Evolutionary conservation across 2,113 vertebrate species (phyloP).

Genomic region (Ophthalmolycus amberensis): DNA sequence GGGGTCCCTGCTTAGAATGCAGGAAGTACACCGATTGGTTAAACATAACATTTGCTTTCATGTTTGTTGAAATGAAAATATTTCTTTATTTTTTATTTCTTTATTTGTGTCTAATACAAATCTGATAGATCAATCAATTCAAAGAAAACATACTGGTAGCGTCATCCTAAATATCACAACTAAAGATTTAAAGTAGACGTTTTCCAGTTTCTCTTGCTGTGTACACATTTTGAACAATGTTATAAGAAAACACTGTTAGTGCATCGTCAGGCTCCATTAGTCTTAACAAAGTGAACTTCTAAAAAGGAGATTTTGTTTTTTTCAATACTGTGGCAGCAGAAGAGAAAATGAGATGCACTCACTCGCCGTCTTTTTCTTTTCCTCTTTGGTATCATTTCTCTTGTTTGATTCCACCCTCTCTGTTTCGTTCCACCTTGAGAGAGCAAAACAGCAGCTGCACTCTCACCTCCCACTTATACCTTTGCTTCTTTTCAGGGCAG

Average conservation of each 20-base stretch:
- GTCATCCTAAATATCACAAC: background rate
- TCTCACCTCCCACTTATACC: constrained; percentile 54
- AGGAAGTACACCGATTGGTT: constrained; percentile 36
- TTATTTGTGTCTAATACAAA: background rate
- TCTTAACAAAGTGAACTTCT: constrained; percentile 36
- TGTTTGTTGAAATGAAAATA: constrained; percentile 6
- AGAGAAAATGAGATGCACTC: constrained; percentile 48
- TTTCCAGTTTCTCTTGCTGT: background rate
- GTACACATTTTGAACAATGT: background rate
- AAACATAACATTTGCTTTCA: constrained; percentile 4
- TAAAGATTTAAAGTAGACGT: background rate
- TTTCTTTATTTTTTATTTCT: background rate
- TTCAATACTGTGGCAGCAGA: constrained; percentile 1
- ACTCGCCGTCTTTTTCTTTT: constrained; percentile 11
- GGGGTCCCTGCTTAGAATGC: constrained; percentile 9
- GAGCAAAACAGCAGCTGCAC: constrained; percentile 60
- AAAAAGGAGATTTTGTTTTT: constrained; percentile 33
- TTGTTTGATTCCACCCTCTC: constrained; percentile 60
- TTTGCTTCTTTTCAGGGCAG: constrained; percentile 61
- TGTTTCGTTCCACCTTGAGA: constrained; percentile 53
- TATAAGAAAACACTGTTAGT: background rate
- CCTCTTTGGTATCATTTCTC: constrained; percentile 6
- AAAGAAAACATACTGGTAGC: background rate
- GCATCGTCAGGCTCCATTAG: background rate
- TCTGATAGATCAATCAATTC: background rate